Evolutionary conservation across 2,888 invertebrate genomes (phyloP).

Genomic region (Xestia c-nigrum): DNA sequence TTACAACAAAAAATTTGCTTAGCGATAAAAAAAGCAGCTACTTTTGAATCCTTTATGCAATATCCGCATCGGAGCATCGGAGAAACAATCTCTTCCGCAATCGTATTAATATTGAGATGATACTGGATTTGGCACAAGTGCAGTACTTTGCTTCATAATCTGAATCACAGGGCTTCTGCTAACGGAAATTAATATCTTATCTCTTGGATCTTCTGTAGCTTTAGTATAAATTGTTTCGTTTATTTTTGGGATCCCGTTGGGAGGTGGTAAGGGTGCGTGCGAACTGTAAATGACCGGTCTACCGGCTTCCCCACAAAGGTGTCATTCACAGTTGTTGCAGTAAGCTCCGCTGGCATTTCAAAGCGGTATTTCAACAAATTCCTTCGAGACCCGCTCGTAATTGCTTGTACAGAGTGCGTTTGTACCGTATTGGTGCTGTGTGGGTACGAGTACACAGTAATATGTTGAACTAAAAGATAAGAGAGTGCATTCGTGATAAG

Average conservation of each 20-base stretch:
- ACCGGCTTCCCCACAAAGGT: constrained; percentile 43
- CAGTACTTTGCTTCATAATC: constrained; percentile 32
- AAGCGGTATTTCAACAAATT: constrained; percentile 51
- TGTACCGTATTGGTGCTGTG: constrained; percentile 30
- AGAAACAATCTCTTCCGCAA: constrained; percentile 40
- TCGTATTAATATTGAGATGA: constrained; percentile 51
- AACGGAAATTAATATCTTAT: constrained; percentile 51
- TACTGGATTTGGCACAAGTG: constrained; percentile 45
- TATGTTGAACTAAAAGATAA: constrained; percentile 50
- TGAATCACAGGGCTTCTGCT: constrained; percentile 39
- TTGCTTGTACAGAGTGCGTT: constrained; percentile 37
- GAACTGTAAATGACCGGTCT: constrained; percentile 30
- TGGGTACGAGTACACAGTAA: constrained; percentile 7
- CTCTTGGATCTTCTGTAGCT: constrained; percentile 2
- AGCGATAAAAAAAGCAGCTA: constrained; percentile 9
- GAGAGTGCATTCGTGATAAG: constrained; percentile 47
- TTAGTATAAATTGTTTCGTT: constrained; percentile 6
- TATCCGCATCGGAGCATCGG: constrained; percentile 18
- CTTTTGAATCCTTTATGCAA: constrained; percentile 27
- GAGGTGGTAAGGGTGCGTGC: constrained; percentile 5
- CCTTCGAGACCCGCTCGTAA: constrained; percentile 32
- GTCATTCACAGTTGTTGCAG: constrained; percentile 48
- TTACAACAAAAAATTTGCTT: constrained; percentile 2
- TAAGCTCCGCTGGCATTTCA: constrained; percentile 38
- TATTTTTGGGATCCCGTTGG: constrained; percentile 14